A percentile compares a stretch with the other conserved stretches of the same genome.
phyloP scores from a whole-genome alignment of 1,140 invertebrate genomes.

The Heterodera carotae region DNA sequence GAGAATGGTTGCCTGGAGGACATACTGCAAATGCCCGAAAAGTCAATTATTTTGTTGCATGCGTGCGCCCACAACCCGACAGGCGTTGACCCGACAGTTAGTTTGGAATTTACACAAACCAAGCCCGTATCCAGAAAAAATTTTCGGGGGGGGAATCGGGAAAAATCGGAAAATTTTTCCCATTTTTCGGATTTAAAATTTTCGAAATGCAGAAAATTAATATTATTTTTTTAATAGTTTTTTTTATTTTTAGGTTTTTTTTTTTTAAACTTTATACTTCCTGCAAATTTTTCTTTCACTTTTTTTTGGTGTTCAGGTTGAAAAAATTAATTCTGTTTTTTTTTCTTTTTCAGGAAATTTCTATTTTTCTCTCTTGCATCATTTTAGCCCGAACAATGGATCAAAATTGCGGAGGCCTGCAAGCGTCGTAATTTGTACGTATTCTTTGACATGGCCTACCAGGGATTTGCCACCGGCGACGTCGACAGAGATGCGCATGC shows the following conservation, averaged over 20 bases:
- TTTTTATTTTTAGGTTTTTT: constrained; percentile 27
- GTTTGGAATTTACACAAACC: too few relatives aligned
- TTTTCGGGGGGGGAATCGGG: too few relatives aligned
- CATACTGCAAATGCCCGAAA: constrained; percentile 88
- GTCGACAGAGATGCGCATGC: constrained; percentile 85
- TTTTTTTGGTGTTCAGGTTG: too few relatives aligned
- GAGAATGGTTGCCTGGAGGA: constrained; percentile 80
- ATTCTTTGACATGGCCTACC: constrained; percentile 99
- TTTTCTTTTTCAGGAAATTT: too few relatives aligned
- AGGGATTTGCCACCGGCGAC: constrained; percentile 81
- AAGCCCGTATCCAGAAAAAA: too few relatives aligned
- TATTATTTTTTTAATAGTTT: background rate
- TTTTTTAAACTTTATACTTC: too few relatives aligned
- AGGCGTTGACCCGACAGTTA: constrained; percentile 76
- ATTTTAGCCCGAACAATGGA: constrained; percentile 82
- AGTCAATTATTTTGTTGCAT: constrained; percentile 88
- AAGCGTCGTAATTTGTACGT: constrained; percentile 80
- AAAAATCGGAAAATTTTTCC: too few relatives aligned
- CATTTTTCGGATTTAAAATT: too few relatives aligned
- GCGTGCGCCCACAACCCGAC: constrained; percentile 99
- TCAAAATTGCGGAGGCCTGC: constrained; percentile 77
- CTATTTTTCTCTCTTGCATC: too few relatives aligned
- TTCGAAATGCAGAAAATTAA: too few relatives aligned
- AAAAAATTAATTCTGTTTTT: too few relatives aligned
- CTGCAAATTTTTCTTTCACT: too few relatives aligned